phyloP scores from a whole-genome alignment of 2,113 vertebrate genomes.

The Gallinago media region DNA sequence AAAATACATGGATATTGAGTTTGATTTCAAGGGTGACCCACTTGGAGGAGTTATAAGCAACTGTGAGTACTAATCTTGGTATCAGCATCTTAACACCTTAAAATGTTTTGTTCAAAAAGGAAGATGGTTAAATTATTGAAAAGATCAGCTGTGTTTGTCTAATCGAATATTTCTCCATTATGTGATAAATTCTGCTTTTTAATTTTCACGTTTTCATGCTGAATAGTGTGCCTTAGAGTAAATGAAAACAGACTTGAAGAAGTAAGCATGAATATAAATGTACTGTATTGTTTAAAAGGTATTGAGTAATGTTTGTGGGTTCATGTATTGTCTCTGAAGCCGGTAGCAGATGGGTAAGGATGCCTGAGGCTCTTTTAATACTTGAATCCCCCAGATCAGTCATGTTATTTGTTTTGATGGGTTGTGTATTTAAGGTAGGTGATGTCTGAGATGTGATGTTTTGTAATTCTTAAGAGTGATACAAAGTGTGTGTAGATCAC shows the following conservation, averaged over 20 bases:
- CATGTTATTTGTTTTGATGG: not conserved
- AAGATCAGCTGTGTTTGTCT: not conserved
- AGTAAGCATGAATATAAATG: not conserved
- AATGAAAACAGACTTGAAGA: not conserved
- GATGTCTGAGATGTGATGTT: not conserved
- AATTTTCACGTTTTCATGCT: not conserved
- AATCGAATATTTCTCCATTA: not conserved
- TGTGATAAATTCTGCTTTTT: not conserved
- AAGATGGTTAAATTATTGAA: not conserved
- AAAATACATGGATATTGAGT: slow-evolving; percentile 99
- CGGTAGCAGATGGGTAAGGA: not conserved
- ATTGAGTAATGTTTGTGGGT: accelerated
- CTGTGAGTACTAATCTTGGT: slow-evolving; percentile 86
- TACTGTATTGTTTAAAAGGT: not conserved
- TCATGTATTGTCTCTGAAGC: not conserved
- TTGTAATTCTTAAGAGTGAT: not conserved
- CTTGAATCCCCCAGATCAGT: not conserved
- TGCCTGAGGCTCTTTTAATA: not conserved
- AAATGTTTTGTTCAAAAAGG: not conserved
- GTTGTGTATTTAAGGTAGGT: not conserved
- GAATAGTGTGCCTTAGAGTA: not conserved
- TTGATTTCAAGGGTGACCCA: slow-evolving; percentile 98
- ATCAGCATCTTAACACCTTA: not conserved
- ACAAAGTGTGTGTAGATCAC: not conserved
- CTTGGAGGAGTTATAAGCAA: slow-evolving; percentile 99